These are phyloP conservation scores for Tribolium castaneum DNA, from an alignment of 1,140 invertebrate genomes.

Conservation along the genomic window DNA sequence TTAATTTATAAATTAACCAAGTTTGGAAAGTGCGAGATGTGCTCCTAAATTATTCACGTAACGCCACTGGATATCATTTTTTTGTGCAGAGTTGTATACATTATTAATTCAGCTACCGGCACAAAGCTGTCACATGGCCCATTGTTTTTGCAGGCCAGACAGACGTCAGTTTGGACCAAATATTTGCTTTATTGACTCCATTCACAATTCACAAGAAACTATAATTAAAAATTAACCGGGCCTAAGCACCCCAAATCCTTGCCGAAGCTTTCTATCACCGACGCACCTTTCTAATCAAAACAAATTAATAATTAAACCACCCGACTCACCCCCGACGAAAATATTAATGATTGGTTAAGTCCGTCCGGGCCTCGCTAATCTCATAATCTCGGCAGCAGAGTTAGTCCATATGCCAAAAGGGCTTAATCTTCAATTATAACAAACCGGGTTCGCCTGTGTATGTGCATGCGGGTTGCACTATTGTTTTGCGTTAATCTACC, in stretches of 20 bases:
- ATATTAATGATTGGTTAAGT: slow-evolving; percentile 53
- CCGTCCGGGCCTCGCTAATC: slow-evolving; percentile 47
- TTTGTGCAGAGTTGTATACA: neutral
- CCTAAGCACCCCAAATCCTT: slow-evolving; percentile 8
- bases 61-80: neutral
- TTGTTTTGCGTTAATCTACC: slow-evolving; percentile 23
- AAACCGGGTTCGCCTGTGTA: slow-evolving; percentile 22
- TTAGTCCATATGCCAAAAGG: slow-evolving; percentile 56
- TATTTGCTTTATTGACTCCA: neutral
- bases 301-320: slow-evolving; percentile 44
- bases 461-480: slow-evolving; percentile 21
- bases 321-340: slow-evolving; percentile 35
- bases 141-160: neutral
- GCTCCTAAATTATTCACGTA: neutral
- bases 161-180: neutral
- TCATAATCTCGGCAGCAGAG: slow-evolving; percentile 50
- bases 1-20: neutral
- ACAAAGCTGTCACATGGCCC: neutral
- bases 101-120: neutral
- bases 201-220: neutral
- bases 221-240: slow-evolving; percentile 19
- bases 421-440: slow-evolving; percentile 57
- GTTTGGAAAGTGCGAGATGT: neutral
- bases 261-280: slow-evolving; percentile 20
- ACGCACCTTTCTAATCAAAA: slow-evolving; percentile 43